Base-by-base conservation (phyloP, 2,888 invertebrate genomes). In the Caenorhabditis afra region DNA sequence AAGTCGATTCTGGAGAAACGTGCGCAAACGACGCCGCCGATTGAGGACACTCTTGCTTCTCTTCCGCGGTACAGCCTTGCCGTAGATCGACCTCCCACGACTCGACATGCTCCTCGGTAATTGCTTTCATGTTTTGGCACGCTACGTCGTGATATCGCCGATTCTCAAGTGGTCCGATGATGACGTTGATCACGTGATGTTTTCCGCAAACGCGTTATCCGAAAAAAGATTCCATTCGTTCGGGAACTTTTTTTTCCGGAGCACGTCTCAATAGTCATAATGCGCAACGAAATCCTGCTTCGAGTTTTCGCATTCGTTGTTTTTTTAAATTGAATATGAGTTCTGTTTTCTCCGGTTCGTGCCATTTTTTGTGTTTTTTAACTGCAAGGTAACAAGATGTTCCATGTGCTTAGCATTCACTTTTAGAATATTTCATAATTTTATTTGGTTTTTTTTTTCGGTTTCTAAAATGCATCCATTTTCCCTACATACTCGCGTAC, bases 71-170 rank as follows among this genome's bases (percentile, higher is more conserved):
- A 39, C 41, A 64, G 58, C 35, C 50, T 58, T 64, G 70, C 71
- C 64, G 66, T 66, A 61, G 78, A 78, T 62, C 71, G 78, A 23
- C 78, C 78, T 61, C 65, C 78, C 20, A 49, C 50, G 58, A 64
- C 64, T 73, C 73, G 73, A 50, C 64, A 64, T 39, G 44, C 73
- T 58, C 64, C 73, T 49, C 73, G 73, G 73, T 73, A 73, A 73
- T 73, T 73, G 73, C 73, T 73, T 73, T 55, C 57, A 62, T 71
- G 62, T 70, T 70, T 55, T 73, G 14, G 29, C 55, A 47, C 47
- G 29, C 39, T 62, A 62, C 41, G 52, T 55, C 39, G 64, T 73
- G 73, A 73, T 73, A 73, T 57, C 53, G 7, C 29, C 29, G 29
- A 64, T 64, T 58, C 29, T 73, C 73, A 65, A 73, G 73, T 73